Evolutionary conservation across 2,113 vertebrate genomes (phyloP), one percentile per base, ranked within the genome.

Genomic region (Oryzias celebensis): DNA sequence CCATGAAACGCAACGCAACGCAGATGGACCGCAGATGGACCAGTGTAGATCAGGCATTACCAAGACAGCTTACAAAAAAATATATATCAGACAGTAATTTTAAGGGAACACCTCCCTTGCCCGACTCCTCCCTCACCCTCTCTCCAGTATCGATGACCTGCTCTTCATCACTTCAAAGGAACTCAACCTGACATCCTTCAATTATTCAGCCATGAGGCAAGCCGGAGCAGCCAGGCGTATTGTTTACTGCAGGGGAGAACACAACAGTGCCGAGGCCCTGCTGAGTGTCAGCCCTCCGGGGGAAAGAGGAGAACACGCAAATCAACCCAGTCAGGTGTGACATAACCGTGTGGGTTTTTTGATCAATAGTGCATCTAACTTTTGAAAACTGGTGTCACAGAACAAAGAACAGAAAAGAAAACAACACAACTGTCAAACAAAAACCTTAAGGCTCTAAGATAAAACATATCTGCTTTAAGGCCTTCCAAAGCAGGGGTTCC

Each of bases 131-230:
- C 23, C 52, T 71, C 46, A 76, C 68, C 53, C n/a, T 51, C 23
- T 58, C 31, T 52, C 26, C 0, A 1, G 36, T 65, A 52, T 73
- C 46, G 4, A 61, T 75, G 67, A 77, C 70, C 64, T 17, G 55
- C 51, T 53, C 63, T 64, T 83, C 73, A 75, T 75, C 69, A 62
- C 68, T 69, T n/a, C 53, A 22, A 70, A 71, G 79, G 44, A 88
- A 85, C 83, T 81, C 65, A 75, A 85, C 45, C 78, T 80, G 74
- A 7, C 61, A 55, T 68, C 58, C 77, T 79, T 91, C 58, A 91
- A 90, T 91, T 86, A 92, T 91, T 90, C 71, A 73, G 78, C 52
- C 58, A 50, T 55, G 67, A 85, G 59, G 66, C 22, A 26, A 71
- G 48, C 55, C 7, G 13, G 58, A 45, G 77, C 68, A 65, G 71